Conservation (phyloP, 2,888 invertebrate genomes). For the Drosophila picticornis region DNA sequence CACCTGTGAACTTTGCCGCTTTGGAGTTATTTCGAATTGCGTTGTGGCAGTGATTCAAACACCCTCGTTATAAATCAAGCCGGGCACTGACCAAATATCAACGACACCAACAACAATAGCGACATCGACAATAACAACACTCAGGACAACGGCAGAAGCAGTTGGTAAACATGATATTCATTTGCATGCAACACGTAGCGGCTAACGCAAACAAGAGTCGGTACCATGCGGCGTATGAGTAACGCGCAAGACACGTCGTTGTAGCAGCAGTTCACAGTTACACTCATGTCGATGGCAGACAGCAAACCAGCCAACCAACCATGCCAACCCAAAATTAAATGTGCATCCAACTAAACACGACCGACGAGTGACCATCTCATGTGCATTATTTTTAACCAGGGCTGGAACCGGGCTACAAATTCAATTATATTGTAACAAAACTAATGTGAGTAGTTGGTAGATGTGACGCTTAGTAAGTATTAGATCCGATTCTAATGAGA, state of each 20-base stretch:
- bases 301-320: constrained; percentile 1
- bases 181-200: constrained; percentile 80
- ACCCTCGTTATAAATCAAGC: constrained; percentile 64
- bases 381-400: constrained; percentile 30
- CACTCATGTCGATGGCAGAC: constrained; percentile 37
- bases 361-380: constrained; percentile 16
- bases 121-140: constrained; percentile 6
- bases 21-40: constrained; percentile 14
- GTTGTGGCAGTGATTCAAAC: constrained; percentile 52
- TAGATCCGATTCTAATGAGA: too few relatives aligned
- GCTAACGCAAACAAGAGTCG: constrained; percentile 44
- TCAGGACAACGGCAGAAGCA: constrained; percentile 3
- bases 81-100: constrained; percentile 41
- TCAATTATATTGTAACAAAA: neutral
- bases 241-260: constrained; percentile 60
- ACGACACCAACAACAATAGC: constrained; percentile 32
- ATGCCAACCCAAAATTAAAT: constrained; percentile 17
- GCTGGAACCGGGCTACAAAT: constrained; percentile 13
- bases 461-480: neutral
- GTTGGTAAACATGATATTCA: constrained; percentile 62
- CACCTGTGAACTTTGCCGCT: neutral
- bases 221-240: constrained; percentile 61
- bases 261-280: constrained; percentile 40
- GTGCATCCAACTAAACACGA: constrained; percentile 58
- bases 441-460: neutral